Evolutionary conservation across 2,797 vertebrate species (phyloP).

Genomic region (Paguma larvata): DNA sequence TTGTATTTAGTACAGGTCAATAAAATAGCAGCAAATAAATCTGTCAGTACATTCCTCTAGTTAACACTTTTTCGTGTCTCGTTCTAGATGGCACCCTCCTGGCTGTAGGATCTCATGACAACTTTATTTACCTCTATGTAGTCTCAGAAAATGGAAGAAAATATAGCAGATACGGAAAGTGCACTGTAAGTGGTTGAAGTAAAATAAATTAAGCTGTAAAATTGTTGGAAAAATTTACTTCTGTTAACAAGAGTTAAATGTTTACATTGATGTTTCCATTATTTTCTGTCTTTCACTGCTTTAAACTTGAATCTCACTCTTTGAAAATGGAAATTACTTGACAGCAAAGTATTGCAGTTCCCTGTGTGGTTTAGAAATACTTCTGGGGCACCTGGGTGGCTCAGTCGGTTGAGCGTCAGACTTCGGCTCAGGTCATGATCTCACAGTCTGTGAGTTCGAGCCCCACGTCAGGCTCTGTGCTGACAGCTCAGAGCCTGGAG

Average conservation of each 20-base stretch:
- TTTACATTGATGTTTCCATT: not conserved
- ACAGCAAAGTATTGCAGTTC: not conserved
- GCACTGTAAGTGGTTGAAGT: conserved; percentile 92
- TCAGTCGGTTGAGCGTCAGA: too few species aligned
- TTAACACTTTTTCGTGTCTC: conserved; percentile 70
- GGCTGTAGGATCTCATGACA: conserved; percentile 98
- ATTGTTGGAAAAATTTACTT: conserved; percentile 1
- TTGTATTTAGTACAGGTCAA: not conserved
- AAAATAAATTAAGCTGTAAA: not conserved
- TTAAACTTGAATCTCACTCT: conserved; percentile 33
- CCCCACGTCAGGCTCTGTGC: too few species aligned
- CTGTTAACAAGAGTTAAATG: conserved; percentile 33
- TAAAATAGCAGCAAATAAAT: conserved; percentile 14
- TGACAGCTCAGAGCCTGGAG: too few species aligned
- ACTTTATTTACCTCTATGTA: conserved; percentile 98
- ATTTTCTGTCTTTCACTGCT: not conserved
- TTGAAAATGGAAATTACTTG: conserved; percentile 53
- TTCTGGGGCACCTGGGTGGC: not conserved
- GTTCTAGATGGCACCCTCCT: conserved; percentile 94
- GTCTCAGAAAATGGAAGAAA: conserved; percentile 97
- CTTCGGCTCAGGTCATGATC: too few species aligned
- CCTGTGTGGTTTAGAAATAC: not conserved
- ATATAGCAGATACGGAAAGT: conserved; percentile 97
- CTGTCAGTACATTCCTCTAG: not conserved
- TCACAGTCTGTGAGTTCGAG: too few species aligned